phyloP scores from a whole-genome alignment of 2,797 vertebrate genomes.

The Discoglossus pictus region DNA sequence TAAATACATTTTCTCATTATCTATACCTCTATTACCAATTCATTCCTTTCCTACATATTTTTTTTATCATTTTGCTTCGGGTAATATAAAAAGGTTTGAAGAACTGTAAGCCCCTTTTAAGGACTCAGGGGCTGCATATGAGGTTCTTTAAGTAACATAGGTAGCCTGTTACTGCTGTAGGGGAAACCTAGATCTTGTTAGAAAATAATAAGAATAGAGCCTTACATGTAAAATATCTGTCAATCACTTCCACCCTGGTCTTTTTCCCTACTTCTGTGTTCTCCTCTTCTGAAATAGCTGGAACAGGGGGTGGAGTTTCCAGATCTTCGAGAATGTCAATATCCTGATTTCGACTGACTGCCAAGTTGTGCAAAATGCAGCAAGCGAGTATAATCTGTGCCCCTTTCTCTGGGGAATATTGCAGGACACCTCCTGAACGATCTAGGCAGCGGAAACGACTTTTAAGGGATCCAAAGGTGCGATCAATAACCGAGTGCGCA shows the following conservation, averaged over 20 bases:
- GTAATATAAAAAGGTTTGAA: too few relatives aligned
- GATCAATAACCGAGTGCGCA: slow-evolving; percentile 33
- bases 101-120: too few relatives aligned
- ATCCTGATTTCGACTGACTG: slow-evolving; percentile 40
- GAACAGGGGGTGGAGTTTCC: slow-evolving; percentile 38
- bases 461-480: slow-evolving; percentile 41
- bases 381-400: slow-evolving; percentile 45
- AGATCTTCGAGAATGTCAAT: slow-evolving; percentile 41
- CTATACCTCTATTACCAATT: too few relatives aligned
- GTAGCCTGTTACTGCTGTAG: too few relatives aligned
- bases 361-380: slow-evolving; percentile 44
- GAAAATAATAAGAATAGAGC: too few relatives aligned
- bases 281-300: slow-evolving; percentile 35
- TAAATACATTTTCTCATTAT: too few relatives aligned
- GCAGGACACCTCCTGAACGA: slow-evolving; percentile 41
- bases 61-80: too few relatives aligned
- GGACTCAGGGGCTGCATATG: too few relatives aligned
- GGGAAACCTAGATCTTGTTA: too few relatives aligned
- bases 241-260: slow-evolving; percentile 20
- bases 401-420: slow-evolving; percentile 48
- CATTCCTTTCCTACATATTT: too few relatives aligned
- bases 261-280: slow-evolving; percentile 40
- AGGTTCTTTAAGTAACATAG: too few relatives aligned
- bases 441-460: slow-evolving; percentile 45
- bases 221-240: slow-evolving; percentile 48